A percentile compares a stretch with the other conserved stretches of the same genome.
Conservation (phyloP, 2,888 invertebrate species). For the Amphipoea lucens region DNA sequence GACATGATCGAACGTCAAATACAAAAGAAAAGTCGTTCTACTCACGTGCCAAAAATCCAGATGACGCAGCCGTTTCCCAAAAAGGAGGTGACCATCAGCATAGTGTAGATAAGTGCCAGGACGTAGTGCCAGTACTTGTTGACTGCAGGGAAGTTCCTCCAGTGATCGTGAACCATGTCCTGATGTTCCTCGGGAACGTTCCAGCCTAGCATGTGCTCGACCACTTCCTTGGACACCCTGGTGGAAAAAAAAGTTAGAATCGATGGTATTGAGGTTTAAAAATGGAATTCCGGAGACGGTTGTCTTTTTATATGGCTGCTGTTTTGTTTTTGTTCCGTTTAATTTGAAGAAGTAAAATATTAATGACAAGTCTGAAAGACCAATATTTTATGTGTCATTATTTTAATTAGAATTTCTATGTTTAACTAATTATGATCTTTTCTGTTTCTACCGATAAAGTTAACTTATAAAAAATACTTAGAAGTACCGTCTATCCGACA, state of each 20-base stretch:
- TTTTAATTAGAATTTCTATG: neutral
- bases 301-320: neutral
- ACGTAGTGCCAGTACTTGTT: conserved; percentile 92
- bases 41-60: conserved; percentile 94
- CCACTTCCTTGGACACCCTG: conserved; percentile 85
- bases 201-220: conserved; percentile 91
- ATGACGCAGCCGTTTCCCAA: conserved; percentile 93
- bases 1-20: neutral
- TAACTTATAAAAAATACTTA: conserved; percentile 6
- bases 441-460: neutral
- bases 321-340: neutral
- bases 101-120: conserved; percentile 91
- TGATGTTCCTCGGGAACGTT: conserved; percentile 92
- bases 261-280: neutral
- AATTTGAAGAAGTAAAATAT: neutral
- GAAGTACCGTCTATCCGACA: conserved; percentile 8
- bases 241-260: neutral
- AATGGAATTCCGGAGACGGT: neutral
- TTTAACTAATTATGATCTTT: neutral
- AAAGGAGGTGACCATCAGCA: conserved; percentile 91
- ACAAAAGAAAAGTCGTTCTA: conserved; percentile 48
- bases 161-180: conserved; percentile 92
- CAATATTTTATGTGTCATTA: no score
- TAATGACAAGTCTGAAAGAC: neutral
- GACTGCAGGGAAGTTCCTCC: conserved; percentile 92